A percentile compares a stretch with the other conserved stretches of the same genome.
Evolutionary conservation across 1,140 invertebrate genomes (phyloP).

Genomic region (Coelopa frigida): DNA sequence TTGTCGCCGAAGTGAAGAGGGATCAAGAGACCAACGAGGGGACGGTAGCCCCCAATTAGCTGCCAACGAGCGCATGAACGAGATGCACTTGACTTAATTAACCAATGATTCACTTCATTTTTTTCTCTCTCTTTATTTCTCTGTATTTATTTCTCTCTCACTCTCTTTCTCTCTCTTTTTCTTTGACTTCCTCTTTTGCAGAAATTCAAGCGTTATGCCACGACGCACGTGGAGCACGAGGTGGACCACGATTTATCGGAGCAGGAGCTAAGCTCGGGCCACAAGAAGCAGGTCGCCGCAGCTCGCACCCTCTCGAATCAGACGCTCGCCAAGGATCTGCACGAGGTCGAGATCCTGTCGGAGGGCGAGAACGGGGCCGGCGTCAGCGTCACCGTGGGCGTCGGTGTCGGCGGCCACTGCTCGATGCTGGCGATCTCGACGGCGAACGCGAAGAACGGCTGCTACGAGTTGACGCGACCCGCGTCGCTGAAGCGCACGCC

Average conservation of each 20-base stretch:
- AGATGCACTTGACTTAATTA: too few relatives aligned
- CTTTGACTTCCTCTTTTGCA: constrained; percentile 11
- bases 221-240: constrained; percentile 36
- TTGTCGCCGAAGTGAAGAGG: too few relatives aligned
- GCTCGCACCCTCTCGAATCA: constrained; percentile 37
- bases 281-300: constrained; percentile 24
- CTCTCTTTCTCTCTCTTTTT: neutral
- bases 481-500: constrained; percentile 35
- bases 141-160: neutral
- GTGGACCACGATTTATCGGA: constrained; percentile 31
- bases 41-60: too few relatives aligned
- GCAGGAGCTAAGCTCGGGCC: constrained; percentile 32
- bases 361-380: constrained; percentile 25
- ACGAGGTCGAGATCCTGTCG: constrained; percentile 34
- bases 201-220: constrained; percentile 42
- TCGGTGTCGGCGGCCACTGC: constrained; percentile 25
- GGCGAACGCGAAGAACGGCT: constrained; percentile 19
- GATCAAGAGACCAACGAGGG: too few relatives aligned
- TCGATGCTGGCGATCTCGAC: constrained; percentile 27
- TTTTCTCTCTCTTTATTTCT: too few relatives aligned
- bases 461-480: constrained; percentile 37
- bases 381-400: neutral
- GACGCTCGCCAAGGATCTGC: constrained; percentile 35
- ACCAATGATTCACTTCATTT: too few relatives aligned
- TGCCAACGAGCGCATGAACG: too few relatives aligned